Conservation (phyloP, 1,140 invertebrate species). For the Drosophila ambigua region DNA sequence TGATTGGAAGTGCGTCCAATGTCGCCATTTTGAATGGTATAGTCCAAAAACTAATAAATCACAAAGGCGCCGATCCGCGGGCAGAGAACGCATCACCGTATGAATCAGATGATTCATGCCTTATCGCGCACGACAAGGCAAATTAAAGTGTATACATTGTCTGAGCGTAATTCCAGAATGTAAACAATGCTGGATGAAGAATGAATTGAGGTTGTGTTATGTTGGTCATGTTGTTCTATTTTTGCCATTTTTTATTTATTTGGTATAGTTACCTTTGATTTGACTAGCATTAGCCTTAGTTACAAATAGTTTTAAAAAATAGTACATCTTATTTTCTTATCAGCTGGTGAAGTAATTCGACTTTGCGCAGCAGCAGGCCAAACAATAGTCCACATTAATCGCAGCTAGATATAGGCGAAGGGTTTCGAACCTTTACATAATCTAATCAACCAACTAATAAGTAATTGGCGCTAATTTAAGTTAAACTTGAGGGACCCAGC, state of each 20-base stretch:
- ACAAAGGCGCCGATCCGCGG: slow-evolving; percentile 5
- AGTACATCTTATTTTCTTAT: neutral
- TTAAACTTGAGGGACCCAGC: too few relatives aligned
- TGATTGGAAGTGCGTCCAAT: neutral
- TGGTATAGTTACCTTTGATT: neutral
- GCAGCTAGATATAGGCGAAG: neutral
- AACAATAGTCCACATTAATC: slow-evolving; percentile 16
- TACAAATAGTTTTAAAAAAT: slow-evolving; percentile 27
- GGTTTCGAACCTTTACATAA: too few relatives aligned
- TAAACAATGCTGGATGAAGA: slow-evolving; percentile 10
- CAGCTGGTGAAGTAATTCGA: slow-evolving; percentile 2
- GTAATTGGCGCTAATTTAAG: too few relatives aligned
- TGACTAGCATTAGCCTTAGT: slow-evolving; percentile 25
- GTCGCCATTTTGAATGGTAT: neutral
- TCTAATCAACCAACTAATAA: too few relatives aligned
- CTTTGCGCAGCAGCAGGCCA: slow-evolving; percentile 19
- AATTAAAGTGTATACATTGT: neutral
- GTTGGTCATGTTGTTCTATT: slow-evolving; percentile 23
- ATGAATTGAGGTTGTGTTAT: neutral
- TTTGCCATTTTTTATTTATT: slow-evolving; percentile 12
- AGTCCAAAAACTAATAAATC: slow-evolving; percentile 25
- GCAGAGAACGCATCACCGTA: neutral
- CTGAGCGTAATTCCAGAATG: neutral
- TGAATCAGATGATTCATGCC: slow-evolving; percentile 28
- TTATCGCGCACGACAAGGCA: slow-evolving; percentile 12